Evolutionary conservation across 1,140 invertebrate genomes (phyloP).

Genomic region (fruit fly (Drosophila melanogaster)): DNA sequence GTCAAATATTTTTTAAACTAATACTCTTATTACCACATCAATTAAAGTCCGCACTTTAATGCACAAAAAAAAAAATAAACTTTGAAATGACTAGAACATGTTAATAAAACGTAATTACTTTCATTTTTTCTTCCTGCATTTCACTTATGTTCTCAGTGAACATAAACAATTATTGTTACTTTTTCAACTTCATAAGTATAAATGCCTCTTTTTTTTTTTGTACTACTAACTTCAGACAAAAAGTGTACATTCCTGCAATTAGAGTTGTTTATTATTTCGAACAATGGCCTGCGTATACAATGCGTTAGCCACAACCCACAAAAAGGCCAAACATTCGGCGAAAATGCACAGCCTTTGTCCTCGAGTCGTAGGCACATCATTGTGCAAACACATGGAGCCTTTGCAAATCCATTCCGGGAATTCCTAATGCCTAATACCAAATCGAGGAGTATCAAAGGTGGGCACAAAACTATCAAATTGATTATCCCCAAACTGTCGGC

Average conservation of each 20-base stretch:
- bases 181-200: neutral
- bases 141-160: too few species aligned
- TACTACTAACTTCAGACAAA: too few species aligned
- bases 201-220: neutral
- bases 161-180: too few species aligned
- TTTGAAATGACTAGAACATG: too few species aligned
- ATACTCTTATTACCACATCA: neutral
- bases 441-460: constrained; percentile 23
- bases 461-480: constrained; percentile 45
- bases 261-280: neutral
- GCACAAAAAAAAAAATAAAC: too few species aligned
- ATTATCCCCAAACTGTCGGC: constrained; percentile 32
- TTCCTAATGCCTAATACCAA: neutral
- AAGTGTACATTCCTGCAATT: neutral
- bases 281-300: neutral
- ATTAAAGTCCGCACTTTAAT: too few species aligned
- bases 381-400: neutral
- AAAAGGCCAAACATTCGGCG: neutral
- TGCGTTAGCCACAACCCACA: neutral
- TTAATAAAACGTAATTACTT: too few species aligned
- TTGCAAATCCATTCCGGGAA: constrained; percentile 1
- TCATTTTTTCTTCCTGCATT: too few species aligned
- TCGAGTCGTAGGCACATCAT: neutral
- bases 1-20: neutral
- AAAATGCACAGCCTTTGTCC: neutral